Base-by-base conservation (phyloP, 1,140 invertebrate species). In the Phymorhynchus buccinoides region DNA sequence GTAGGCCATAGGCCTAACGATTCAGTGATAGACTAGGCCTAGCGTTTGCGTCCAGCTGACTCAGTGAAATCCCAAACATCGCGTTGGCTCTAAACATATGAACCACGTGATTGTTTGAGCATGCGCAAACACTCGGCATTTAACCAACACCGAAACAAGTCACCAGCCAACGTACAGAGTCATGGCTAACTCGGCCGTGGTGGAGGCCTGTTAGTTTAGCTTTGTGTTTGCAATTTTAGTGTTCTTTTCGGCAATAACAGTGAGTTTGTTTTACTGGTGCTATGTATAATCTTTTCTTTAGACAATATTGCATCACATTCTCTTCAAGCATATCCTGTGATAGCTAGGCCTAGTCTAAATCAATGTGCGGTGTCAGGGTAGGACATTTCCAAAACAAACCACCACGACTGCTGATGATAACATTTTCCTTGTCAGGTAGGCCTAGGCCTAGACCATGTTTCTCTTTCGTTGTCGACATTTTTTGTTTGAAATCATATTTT, bases 361-460 rank as follows among this genome's bases (percentile, higher is more conserved):
- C n/a, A 52, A 52, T 79, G 77, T 79, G 77, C 77, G 52, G 41
- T 79, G 48, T 52, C 77, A 79, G 77, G 77, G 77, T 79, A 7
- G 77, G 77, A 48, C 56, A 62, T 27, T 14, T 52, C 48, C 12
- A 18, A 9, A 52, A n/a, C n/a, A 62, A 62, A 41, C 44, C n/a
- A 79, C 77, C 41, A 35, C 39, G 41, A 44, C 77, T 41, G 77
- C 52, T 52, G 77, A 79, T 44, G n/a, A 56, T 79, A 27, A 44
- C 48, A 79, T 79, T 79, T 79, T 79, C 75, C 77, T 79, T 79
- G 77, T 79, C 77, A 79, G 77, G 77, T 79, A 79, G 52, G 37
- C 4, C 6, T 30, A 22, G 7, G 39, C 6, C 14, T 41, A 27
- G 62, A 66, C 18, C 62, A 27, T 75, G 37, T 75, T 18, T 41